Base-by-base conservation (phyloP, 2,888 invertebrate species). In the Protophormia terraenovae region DNA sequence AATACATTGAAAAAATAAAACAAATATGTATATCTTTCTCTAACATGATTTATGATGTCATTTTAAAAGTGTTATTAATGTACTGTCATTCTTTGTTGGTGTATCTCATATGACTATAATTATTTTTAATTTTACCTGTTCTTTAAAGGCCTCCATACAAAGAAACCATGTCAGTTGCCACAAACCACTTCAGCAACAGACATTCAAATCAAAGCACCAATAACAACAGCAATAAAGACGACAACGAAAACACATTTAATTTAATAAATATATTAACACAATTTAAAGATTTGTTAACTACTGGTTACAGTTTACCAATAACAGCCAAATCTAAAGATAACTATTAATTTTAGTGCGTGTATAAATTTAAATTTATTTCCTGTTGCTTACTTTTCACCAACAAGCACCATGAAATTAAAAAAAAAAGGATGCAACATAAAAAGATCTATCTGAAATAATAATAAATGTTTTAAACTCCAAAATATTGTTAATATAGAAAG, bases 281-380 rank as follows among this genome's bases (percentile, higher is more conserved):
- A 45, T 67, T 67, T 67, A 67, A 67, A 67, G 29, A 47, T 29
- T 67, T 47, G 45, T 67, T 62, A 67, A 67, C 66, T 67, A 47
- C 66, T 67, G 29, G 45, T 67, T 29, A 5, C 29, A 47, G n/a
- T 47, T 67, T 67, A 29, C 66, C 66, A 67, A 47, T 47, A 29
- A 64, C 41, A 64, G 27, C 8, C 27, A 14, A 45, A 64, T 45
- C 64, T 64, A 0, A 64, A 45, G 27, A n/a, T n/a, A 45, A 45
- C 64, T 67, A 67, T 67, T 29, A 14, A 67, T 67, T 29, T 41
- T 8, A 64, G 41, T 64, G 64, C 41, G 64, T 67, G 66, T 5
- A 41, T 24, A 38, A 64, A 32, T 58, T 29, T 6, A 58, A 27
- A 32, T 47, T 29, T 29, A 72, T 72, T 72, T 60, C 58, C 72